A percentile compares a stretch with the other conserved stretches of the same genome.
phyloP scores from a whole-genome alignment of 2,113 vertebrate genomes.

The Aplodontia rufa region DNA sequence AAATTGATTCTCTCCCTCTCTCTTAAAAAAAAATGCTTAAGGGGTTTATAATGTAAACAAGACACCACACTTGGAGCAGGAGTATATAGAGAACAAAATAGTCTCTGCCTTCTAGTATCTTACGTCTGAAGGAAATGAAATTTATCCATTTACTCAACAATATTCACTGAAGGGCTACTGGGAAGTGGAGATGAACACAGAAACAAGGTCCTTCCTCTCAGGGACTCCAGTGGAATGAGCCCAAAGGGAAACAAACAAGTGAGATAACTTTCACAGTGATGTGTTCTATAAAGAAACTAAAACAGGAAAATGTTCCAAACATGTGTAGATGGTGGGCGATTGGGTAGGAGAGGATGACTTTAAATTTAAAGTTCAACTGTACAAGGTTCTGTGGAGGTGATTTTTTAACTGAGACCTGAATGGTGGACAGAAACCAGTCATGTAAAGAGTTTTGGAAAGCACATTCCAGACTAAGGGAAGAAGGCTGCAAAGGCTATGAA shows the following conservation, averaged over 20 bases:
- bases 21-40: background rate
- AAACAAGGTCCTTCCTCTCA: background rate
- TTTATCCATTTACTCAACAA: background rate
- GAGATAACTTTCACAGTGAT: background rate
- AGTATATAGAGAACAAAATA: background rate
- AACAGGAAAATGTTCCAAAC: conserved; percentile 1
- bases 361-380: conserved; percentile 7
- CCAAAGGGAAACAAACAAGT: background rate
- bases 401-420: conserved; percentile 6
- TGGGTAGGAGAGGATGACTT: background rate
- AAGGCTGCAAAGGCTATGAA: background rate
- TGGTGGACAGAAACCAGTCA: background rate
- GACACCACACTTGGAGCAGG: background rate
- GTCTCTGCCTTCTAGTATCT: background rate
- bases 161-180: background rate
- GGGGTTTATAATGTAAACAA: background rate
- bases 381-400: background rate
- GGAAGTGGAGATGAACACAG: background rate
- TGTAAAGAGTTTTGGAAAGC: background rate
- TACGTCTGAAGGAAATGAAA: background rate
- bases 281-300: background rate
- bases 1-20: no score
- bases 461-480: background rate
- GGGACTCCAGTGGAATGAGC: background rate
- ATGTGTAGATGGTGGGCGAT: background rate